Evolutionary conservation across 2,113 vertebrate species (phyloP).

Genomic region (Pluvialis apricaria): DNA sequence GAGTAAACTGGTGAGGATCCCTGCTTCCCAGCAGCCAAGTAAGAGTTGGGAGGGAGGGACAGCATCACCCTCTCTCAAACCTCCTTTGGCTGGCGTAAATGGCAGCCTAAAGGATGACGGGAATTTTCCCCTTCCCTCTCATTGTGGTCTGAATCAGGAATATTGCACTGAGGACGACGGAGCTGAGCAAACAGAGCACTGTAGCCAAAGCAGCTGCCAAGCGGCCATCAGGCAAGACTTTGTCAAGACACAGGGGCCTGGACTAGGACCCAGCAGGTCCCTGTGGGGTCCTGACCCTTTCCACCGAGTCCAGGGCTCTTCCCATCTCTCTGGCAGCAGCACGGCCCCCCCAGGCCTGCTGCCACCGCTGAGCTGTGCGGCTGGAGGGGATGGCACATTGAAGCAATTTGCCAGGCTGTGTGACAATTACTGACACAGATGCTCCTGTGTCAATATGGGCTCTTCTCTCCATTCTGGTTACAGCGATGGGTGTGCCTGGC

Average conservation of each 20-base stretch:
- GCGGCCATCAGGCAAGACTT: background rate
- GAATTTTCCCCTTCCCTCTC: background rate
- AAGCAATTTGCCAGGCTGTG: slow-evolving; percentile 56
- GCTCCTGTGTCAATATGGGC: slow-evolving; percentile 71
- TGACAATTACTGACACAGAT: slow-evolving; percentile 69
- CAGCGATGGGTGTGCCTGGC: slow-evolving; percentile 62
- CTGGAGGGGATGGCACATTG: slow-evolving; percentile 46
- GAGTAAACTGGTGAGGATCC: background rate
- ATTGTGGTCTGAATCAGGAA: background rate
- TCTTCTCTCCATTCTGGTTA: slow-evolving; percentile 37
- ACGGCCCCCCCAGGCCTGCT: background rate
- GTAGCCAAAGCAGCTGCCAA: background rate
- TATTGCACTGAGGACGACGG: background rate
- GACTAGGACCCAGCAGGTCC: background rate
- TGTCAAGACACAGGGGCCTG: background rate
- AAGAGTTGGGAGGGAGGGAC: background rate
- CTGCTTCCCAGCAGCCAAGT: background rate
- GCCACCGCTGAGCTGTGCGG: background rate
- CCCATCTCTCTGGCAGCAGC: background rate
- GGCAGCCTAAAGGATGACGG: background rate
- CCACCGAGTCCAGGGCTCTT: background rate
- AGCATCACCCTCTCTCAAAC: background rate
- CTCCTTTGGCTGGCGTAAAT: background rate
- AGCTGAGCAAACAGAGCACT: background rate
- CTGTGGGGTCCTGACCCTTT: background rate